Percentiles rank a stretch among this genome's conserved stretches.
These are phyloP conservation scores for Gobius niger DNA, from an alignment of 2,113 vertebrate genomes.

Conservation along the genomic window DNA sequence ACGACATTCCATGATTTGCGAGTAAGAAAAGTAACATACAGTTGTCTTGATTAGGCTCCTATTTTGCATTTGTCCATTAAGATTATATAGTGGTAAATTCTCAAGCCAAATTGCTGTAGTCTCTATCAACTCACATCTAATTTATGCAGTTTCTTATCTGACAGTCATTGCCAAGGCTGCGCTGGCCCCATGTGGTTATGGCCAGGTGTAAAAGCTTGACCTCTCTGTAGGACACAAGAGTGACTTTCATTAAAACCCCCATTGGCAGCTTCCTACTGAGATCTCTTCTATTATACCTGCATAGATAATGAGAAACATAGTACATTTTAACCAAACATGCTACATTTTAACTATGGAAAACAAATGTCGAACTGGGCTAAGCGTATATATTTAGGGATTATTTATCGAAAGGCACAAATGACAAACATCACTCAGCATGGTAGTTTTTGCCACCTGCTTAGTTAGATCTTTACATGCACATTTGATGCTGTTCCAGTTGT, in stretches of 20 bases:
- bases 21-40: not conserved
- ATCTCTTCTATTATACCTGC: slow-evolving; percentile 41
- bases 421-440: slow-evolving; percentile 65
- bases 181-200: slow-evolving; percentile 61
- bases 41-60: no score
- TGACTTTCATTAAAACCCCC: slow-evolving; percentile 70
- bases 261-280: slow-evolving; percentile 59
- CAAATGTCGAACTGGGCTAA: no score
- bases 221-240: slow-evolving; percentile 69
- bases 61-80: not conserved
- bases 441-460: slow-evolving; percentile 41
- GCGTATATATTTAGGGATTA: not conserved
- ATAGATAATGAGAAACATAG: slow-evolving; percentile 38
- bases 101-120: not conserved
- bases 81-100: not conserved
- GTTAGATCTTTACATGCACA: slow-evolving; percentile 46
- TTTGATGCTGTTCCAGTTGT: slow-evolving; percentile 66
- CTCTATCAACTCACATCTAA: slow-evolving; percentile 35
- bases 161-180: slow-evolving; percentile 67
- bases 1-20: not conserved
- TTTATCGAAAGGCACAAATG: slow-evolving; percentile 22
- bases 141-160: slow-evolving; percentile 64
- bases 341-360: not conserved
- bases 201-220: slow-evolving; percentile 75
- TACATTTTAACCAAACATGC: not conserved